Evolutionary conservation across 2,113 vertebrate genomes (phyloP).

Genomic region (Pteruthius melanotis): DNA sequence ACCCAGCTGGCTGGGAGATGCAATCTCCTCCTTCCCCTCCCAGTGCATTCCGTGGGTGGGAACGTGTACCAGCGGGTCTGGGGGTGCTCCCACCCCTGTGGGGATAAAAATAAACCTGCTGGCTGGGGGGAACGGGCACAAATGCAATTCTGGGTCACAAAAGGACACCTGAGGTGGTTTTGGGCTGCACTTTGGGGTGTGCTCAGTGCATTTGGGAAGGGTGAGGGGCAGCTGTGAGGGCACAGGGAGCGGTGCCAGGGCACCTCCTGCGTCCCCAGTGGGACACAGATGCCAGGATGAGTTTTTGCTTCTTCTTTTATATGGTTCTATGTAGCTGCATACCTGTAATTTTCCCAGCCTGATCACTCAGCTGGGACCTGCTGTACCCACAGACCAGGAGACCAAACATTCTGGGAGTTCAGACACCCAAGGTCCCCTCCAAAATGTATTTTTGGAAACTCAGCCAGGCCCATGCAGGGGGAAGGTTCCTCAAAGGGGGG

Average conservation of each 20-base stretch:
- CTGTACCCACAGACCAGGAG: too few relatives aligned
- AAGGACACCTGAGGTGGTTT: neutral
- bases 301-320: too few relatives aligned
- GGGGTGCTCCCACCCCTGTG: neutral
- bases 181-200: rapidly evolving
- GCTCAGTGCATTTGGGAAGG: neutral
- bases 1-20: neutral
- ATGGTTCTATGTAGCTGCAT: too few relatives aligned
- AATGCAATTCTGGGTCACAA: neutral
- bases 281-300: too few relatives aligned
- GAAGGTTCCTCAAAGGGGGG: too few relatives aligned
- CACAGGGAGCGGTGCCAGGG: too few relatives aligned
- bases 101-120: neutral
- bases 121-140: neutral
- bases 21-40: neutral
- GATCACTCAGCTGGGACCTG: too few relatives aligned
- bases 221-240: neutral
- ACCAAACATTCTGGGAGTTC: too few relatives aligned
- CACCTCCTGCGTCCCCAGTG: rapidly evolving
- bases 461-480: too few relatives aligned
- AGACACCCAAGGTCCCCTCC: too few relatives aligned
- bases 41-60: neutral
- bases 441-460: too few relatives aligned
- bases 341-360: too few relatives aligned
- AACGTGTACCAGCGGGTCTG: rapidly evolving